phyloP scores from a whole-genome alignment of 2,888 invertebrate species.

The Lomographa bimaculata region DNA sequence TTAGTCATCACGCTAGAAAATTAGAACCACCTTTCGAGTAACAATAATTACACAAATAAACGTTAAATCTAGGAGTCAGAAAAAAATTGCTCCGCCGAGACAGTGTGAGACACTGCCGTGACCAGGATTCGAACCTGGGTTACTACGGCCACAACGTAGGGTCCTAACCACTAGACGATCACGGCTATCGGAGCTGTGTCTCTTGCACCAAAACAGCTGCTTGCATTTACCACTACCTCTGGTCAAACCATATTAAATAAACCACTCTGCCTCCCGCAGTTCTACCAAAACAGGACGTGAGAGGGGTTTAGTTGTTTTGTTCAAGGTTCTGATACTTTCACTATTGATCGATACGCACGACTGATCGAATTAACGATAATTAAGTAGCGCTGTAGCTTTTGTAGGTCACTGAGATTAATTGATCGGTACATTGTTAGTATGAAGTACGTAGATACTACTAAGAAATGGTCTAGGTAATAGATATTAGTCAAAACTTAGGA shows the following conservation, averaged over 20 bases:
- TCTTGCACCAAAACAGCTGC: slow-evolving; percentile 60
- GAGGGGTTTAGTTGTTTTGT: slow-evolving; percentile 41
- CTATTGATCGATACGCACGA: slow-evolving; percentile 34
- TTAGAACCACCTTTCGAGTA: too few relatives aligned
- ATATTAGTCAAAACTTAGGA: not conserved
- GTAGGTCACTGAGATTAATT: slow-evolving; percentile 3
- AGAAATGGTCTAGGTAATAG: slow-evolving; percentile 2
- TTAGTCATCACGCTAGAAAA: too few relatives aligned
- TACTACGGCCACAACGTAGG: slow-evolving; percentile 91
- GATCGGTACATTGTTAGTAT: too few relatives aligned
- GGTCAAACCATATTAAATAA: slow-evolving; percentile 8
- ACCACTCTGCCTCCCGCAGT: slow-evolving; percentile 60
- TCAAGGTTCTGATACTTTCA: slow-evolving; percentile 64
- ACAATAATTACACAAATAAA: too few relatives aligned
- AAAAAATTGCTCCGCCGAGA: slow-evolving; percentile 43
- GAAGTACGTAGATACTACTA: not conserved
- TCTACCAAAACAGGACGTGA: slow-evolving; percentile 60
- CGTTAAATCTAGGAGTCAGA: too few relatives aligned
- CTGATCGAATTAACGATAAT: slow-evolving; percentile 19
- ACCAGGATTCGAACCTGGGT: slow-evolving; percentile 90
- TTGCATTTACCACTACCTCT: slow-evolving; percentile 8
- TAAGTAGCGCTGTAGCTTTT: slow-evolving; percentile 1
- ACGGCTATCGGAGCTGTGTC: slow-evolving; percentile 60
- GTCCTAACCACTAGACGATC: slow-evolving; percentile 89
- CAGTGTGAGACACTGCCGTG: slow-evolving; percentile 80